phyloP scores from a whole-genome alignment of 64 coral and sea anemone species.

The Stichodactyla helianthus region DNA sequence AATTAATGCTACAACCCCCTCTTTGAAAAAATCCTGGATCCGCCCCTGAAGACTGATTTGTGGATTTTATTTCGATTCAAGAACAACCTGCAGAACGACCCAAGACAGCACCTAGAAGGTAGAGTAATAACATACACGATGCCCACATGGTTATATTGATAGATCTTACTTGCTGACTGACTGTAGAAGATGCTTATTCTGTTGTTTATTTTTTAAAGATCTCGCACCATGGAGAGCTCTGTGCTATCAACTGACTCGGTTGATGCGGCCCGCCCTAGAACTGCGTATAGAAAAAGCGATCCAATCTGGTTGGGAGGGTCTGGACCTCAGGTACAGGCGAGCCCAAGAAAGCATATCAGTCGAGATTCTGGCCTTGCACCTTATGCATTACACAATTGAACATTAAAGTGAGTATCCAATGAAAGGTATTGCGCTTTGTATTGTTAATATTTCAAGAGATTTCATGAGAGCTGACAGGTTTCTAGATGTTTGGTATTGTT shows the following conservation, averaged over 20 bases:
- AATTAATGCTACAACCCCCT: too few relatives aligned
- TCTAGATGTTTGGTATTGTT: too few relatives aligned
- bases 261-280: slow-evolving; percentile 41
- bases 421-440: too few relatives aligned
- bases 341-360: slow-evolving; percentile 39
- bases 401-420: background rate
- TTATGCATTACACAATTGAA: slow-evolving; percentile 34
- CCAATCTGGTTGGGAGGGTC: slow-evolving; percentile 55
- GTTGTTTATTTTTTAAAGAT: background rate
- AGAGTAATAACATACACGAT: background rate
- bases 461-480: too few relatives aligned
- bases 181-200: background rate
- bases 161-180: too few relatives aligned
- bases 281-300: slow-evolving; percentile 15
- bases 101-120: slow-evolving; percentile 5
- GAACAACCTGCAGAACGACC: background rate
- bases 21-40: too few relatives aligned
- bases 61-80: background rate
- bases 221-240: slow-evolving; percentile 4
- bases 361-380: slow-evolving; percentile 22
- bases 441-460: too few relatives aligned
- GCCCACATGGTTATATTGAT: too few relatives aligned
- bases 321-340: slow-evolving; percentile 29
- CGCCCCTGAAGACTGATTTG: background rate
- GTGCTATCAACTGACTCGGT: background rate